These are phyloP conservation scores for Phortica magna DNA, from an alignment of 2,888 invertebrate species.

Conservation along the genomic window DNA sequence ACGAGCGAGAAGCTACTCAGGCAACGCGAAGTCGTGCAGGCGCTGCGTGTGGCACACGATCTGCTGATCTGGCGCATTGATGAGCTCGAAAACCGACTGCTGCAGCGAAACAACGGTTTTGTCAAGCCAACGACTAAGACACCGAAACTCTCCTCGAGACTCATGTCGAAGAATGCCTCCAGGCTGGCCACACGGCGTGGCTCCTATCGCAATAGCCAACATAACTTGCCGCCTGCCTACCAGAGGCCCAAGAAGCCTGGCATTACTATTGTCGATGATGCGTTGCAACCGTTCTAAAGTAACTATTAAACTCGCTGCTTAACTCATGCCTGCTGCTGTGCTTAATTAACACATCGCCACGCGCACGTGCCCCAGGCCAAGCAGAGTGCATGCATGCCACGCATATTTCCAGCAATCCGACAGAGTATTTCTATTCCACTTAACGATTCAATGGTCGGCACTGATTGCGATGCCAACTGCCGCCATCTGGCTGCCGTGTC, in stretches of 20 bases:
- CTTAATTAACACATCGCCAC: not conserved
- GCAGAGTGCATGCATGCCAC: not conserved
- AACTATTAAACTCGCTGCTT: too few species aligned
- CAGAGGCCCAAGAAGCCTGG: too few species aligned
- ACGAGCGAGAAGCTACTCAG: not conserved
- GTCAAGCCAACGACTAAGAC: not conserved
- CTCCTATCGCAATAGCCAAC: not conserved
- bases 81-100: not conserved
- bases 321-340: not conserved
- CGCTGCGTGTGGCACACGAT: not conserved
- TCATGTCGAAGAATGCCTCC: not conserved
- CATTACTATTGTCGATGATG: too few species aligned
- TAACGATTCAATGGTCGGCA: not conserved
- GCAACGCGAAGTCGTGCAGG: not conserved
- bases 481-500: not conserved
- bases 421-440: conserved; percentile 15
- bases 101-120: not conserved
- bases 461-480: not conserved
- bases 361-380: not conserved
- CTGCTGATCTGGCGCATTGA: conserved; percentile 4
- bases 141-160: not conserved
- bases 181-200: not conserved
- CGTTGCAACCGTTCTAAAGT: too few species aligned
- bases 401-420: not conserved
- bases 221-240: too few species aligned